Conservation (phyloP, 2,888 invertebrate genomes). For the Scelioninae gen. 2 region DNA sequence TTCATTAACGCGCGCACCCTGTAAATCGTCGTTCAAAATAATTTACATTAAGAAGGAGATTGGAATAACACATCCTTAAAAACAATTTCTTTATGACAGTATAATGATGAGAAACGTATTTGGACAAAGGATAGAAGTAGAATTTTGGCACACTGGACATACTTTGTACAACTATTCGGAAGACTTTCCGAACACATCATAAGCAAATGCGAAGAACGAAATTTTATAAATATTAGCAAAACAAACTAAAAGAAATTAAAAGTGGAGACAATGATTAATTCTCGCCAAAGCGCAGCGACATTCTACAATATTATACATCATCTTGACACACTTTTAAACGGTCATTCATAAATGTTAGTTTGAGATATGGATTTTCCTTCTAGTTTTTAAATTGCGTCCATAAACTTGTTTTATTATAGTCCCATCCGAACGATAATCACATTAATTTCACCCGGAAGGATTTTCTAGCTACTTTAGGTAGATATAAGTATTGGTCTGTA, state of each 20-base stretch:
- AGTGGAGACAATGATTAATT: slow-evolving; percentile 46
- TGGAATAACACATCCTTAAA: slow-evolving; percentile 34
- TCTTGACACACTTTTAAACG: no score
- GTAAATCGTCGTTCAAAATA: slow-evolving; percentile 14
- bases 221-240: slow-evolving; percentile 33
- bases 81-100: slow-evolving; percentile 57
- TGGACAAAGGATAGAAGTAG: slow-evolving; percentile 55
- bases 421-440: no score
- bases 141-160: slow-evolving; percentile 55
- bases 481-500: no score
- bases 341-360: no score
- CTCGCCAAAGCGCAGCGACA: slow-evolving; percentile 39
- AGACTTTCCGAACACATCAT: slow-evolving; percentile 37
- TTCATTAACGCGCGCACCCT: no score
- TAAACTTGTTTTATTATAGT: no score
- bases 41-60: background rate
- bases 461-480: no score
- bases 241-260: no score
- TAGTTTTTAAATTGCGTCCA: no score
- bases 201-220: slow-evolving; percentile 39
- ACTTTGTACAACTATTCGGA: slow-evolving; percentile 50
- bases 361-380: no score
- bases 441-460: no score
- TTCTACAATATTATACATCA: no score
- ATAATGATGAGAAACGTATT: slow-evolving; percentile 59